phyloP scores from a whole-genome alignment of 2,113 vertebrate species.

The Montifringilla adamsi region DNA sequence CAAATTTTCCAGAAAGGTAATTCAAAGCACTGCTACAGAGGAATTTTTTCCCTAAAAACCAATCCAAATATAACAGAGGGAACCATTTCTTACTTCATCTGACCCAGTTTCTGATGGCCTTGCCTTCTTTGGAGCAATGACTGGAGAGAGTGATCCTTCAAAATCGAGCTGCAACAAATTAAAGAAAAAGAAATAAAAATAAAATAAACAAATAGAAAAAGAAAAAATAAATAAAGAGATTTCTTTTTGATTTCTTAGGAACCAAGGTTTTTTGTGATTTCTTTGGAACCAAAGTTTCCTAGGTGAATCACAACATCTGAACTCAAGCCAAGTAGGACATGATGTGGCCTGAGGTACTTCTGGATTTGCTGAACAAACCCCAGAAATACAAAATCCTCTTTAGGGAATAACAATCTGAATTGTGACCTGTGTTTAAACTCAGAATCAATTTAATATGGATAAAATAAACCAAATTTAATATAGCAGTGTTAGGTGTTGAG shows the following conservation, averaged over 20 bases:
- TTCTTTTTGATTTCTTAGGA: too few relatives aligned
- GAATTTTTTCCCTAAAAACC: neutral
- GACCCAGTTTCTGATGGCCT: slow-evolving; percentile 92
- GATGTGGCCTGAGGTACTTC: neutral
- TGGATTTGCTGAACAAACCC: neutral
- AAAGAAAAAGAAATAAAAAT: neutral
- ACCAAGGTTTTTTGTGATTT: neutral
- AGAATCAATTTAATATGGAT: neutral
- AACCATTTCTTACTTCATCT: slow-evolving; percentile 83
- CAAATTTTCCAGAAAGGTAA: neutral
- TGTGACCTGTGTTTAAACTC: neutral
- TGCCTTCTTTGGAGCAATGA: slow-evolving; percentile 97
- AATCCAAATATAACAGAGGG: neutral
- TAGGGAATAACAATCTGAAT: neutral
- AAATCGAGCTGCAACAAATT: slow-evolving; percentile 84
- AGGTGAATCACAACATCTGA: neutral
- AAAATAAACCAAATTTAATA: neutral
- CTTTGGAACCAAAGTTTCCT: neutral
- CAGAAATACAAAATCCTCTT: neutral
- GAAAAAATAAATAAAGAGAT: neutral
- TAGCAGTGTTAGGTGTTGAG: neutral
- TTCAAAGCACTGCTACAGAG: neutral
- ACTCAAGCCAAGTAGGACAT: neutral
- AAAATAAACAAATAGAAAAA: neutral
- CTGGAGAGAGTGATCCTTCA: slow-evolving; percentile 95